Evolutionary conservation across 2,888 invertebrate species (phyloP).

Genomic region (Lymantria monacha): DNA sequence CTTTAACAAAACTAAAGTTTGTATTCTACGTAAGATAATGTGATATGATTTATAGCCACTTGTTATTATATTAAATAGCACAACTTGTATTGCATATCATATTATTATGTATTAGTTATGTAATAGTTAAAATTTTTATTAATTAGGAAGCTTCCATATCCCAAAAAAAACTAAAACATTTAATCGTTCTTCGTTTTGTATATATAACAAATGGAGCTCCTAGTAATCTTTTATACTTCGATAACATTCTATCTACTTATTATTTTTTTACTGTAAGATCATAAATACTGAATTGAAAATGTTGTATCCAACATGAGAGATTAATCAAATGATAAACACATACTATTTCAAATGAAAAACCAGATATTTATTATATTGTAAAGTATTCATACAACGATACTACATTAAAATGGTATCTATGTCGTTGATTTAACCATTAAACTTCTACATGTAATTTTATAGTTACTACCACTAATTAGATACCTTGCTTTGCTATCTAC

Average conservation of each 20-base stretch:
- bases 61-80: conserved; percentile 74
- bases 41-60: conserved; percentile 77
- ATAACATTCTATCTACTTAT: conserved; percentile 24
- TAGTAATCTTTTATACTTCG: conserved; percentile 48
- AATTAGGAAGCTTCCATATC: conserved; percentile 52
- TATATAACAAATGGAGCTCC: conserved; percentile 30
- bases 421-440: too few species aligned
- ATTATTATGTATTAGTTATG: conserved; percentile 54
- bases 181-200: conserved; percentile 35
- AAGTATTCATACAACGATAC: too few species aligned
- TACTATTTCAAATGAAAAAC: background rate
- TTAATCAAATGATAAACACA: background rate
- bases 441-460: too few species aligned
- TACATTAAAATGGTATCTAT: too few species aligned
- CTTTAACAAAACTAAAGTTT: conserved; percentile 62
- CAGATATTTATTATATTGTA: too few species aligned
- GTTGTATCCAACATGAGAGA: background rate
- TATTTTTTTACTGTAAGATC: conserved; percentile 11
- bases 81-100: conserved; percentile 80
- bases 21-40: conserved; percentile 79
- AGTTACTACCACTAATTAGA: too few species aligned
- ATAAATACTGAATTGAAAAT: too few species aligned
- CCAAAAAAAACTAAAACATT: conserved; percentile 37
- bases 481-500: too few species aligned
- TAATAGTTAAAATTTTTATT: conserved; percentile 48